These are phyloP conservation scores for Chirona hameri DNA, from an alignment of 2,888 invertebrate genomes.

Conservation along the genomic window DNA sequence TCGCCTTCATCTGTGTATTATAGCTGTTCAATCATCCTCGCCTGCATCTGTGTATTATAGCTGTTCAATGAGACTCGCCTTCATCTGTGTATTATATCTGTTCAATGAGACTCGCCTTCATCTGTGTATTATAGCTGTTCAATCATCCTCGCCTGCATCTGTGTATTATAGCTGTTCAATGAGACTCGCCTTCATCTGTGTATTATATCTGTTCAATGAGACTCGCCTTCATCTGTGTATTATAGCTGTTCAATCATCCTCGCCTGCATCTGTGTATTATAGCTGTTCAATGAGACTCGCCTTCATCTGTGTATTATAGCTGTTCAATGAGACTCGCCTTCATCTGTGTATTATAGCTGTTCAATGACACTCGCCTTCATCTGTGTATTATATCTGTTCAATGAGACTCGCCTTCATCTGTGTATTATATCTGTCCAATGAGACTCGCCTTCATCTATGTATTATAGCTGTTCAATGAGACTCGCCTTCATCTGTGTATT, in stretches of 20 bases:
- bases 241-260: not conserved
- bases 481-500: not conserved
- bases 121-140: not conserved
- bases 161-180: not conserved
- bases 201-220: not conserved
- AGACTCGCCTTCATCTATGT: too few relatives aligned
- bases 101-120: not conserved
- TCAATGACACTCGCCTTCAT: not conserved
- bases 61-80: not conserved
- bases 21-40: not conserved
- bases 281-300: not conserved
- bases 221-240: not conserved
- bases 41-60: too few relatives aligned
- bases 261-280: not conserved
- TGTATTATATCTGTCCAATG: not conserved
- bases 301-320: too few relatives aligned
- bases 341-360: not conserved
- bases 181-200: not conserved
- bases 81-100: not conserved
- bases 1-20: not conserved
- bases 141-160: not conserved
- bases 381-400: not conserved
- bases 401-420: not conserved
- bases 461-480: not conserved
- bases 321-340: not conserved